A percentile compares a stretch with the other conserved stretches of the same genome.
These are phyloP conservation scores for Numida meleagris DNA, from an alignment of 2,113 vertebrate species.

Conservation along the genomic window DNA sequence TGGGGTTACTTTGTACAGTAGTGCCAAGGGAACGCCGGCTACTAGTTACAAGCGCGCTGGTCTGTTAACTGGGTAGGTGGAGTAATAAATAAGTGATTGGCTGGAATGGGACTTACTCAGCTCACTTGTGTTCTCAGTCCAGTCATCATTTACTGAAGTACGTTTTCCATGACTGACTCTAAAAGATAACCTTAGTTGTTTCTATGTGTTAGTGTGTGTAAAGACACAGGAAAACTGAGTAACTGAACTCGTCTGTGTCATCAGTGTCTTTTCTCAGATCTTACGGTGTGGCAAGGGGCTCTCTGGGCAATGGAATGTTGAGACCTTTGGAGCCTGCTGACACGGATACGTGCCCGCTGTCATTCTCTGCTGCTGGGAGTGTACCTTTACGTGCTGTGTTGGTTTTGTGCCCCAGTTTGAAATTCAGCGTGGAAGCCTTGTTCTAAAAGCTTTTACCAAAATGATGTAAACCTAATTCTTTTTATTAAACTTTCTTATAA, in stretches of 20 bases:
- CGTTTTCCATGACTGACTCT: neutral
- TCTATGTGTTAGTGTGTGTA: neutral
- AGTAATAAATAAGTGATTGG: neutral
- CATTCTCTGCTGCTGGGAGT: neutral
- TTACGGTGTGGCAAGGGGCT: neutral
- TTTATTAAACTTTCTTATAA: neutral
- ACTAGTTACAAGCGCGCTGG: neutral
- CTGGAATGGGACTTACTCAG: neutral
- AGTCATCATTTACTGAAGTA: neutral
- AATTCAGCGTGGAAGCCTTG: neutral
- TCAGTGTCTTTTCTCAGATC: neutral
- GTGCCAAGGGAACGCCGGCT: neutral
- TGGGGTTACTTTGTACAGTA: neutral
- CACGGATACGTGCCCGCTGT: neutral
- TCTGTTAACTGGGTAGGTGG: neutral
- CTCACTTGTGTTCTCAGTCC: neutral
- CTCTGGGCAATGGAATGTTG: neutral
- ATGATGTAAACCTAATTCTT: no score
- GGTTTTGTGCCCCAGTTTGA: neutral
- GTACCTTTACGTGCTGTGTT: neutral
- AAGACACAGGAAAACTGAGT: neutral
- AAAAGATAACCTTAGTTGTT: neutral
- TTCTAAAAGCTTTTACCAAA: neutral
- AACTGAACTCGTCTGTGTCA: neutral
- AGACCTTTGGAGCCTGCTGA: neutral